A percentile compares a stretch with the other conserved stretches of the same genome.
Evolutionary conservation across 2,888 invertebrate genomes (phyloP).

Genomic region (Ceratothoa steindachneri): DNA sequence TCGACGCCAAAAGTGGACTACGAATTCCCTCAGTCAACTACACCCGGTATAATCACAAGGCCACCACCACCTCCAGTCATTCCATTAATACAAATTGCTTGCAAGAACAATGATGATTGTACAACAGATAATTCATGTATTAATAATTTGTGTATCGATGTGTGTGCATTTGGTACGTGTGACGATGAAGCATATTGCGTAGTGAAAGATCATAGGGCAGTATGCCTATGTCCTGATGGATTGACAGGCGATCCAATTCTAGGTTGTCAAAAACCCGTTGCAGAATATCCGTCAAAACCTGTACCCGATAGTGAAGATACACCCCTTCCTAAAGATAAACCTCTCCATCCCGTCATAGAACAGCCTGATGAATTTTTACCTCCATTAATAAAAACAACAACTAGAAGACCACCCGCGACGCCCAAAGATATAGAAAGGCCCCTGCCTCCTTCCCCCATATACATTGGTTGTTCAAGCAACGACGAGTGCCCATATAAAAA

Average conservation of each 20-base stretch:
- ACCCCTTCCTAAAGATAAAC: neutral
- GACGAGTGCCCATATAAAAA: constrained; percentile 29
- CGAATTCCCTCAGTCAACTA: constrained; percentile 17
- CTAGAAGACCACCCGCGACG: constrained; percentile 21
- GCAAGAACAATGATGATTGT: constrained; percentile 25
- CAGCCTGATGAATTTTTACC: neutral
- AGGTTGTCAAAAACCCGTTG: constrained; percentile 15
- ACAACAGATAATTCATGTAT: constrained; percentile 22
- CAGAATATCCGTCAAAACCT: constrained; percentile 20
- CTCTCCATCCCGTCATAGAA: neutral
- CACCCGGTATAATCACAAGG: constrained; percentile 1
- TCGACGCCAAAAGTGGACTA: constrained; percentile 4
- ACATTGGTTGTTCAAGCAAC: constrained; percentile 27
- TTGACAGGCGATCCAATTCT: constrained; percentile 31
- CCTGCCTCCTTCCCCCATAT: constrained; percentile 32
- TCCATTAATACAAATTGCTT: constrained; percentile 16
- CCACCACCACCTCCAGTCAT: constrained; percentile 9
- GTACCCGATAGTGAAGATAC: neutral
- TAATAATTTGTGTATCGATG: constrained; percentile 26
- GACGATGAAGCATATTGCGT: constrained; percentile 68
- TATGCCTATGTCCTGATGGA: constrained; percentile 30
- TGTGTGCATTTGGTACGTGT: constrained; percentile 61
- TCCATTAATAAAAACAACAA: constrained; percentile 10
- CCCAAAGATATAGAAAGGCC: constrained; percentile 49
- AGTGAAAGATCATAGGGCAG: constrained; percentile 63